Base-by-base conservation (phyloP, 2,888 invertebrate species). In the Aleiodes alternator region DNA sequence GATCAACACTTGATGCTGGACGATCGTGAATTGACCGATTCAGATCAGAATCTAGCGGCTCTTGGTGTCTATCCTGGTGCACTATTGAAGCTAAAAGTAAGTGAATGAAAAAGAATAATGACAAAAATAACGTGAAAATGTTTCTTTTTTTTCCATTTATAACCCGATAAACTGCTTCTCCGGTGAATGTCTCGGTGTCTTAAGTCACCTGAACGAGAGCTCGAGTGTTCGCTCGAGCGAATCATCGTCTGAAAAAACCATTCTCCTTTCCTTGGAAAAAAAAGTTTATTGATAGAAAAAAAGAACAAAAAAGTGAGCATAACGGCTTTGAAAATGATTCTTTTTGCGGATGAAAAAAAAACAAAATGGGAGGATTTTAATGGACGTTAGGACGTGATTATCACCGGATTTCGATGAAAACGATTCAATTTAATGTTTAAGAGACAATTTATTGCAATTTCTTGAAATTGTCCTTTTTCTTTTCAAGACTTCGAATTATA, bases 1-100 rank as follows among this genome's bases (percentile, higher is more conserved):
- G 88, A 88, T 75, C 88, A 88, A 77, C 88, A 88, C 74, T 71
- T 89, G 69, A 87, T 87, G 83, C 80, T 87, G 7, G 88, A 85
- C 4, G 87, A 88, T 14, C 85, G 85, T 77, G 89, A 89, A 73
- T 79, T 88, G 38, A 87, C 84, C 48, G 88, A 87, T 76, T 85
- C 87, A 75, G 84, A 84, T 68, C 85, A 85, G 70, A 88, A 86
- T 69, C 80, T 88, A 34, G 87, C 87, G n/a, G 82, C 87, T 5
- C 84, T 88, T 56, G 87, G 87, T 16, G 87, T 89, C 72, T 85
- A 83, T 78, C 88, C 89, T 8, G 88, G 87, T 64, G 84, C 87
- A 34, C 82, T 86, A 51, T 84, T 89, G 70, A 88, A 84, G 43
- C 81, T 89, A 57, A 88, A 87, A 86, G 89, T 88, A 82, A 82